A percentile compares a stretch with the other conserved stretches of the same genome.
phyloP scores from a whole-genome alignment of 2,113 vertebrate genomes.

The Meleagris gallopavo region DNA sequence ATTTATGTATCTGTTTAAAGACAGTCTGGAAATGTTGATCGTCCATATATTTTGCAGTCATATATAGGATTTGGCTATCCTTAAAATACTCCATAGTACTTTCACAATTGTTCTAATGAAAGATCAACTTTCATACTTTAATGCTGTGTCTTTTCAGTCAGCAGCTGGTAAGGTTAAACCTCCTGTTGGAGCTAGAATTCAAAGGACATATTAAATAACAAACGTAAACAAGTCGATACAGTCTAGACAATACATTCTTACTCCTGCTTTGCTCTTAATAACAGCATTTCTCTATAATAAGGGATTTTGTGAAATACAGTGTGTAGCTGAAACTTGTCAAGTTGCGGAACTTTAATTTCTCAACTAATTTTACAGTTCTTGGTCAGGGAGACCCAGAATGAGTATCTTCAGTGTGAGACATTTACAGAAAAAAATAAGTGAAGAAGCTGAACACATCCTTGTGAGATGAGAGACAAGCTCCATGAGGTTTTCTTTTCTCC shows the following conservation, averaged over 20 bases:
- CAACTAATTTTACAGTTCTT: constrained; percentile 47
- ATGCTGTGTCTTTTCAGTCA: not conserved
- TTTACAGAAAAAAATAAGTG: too few species aligned
- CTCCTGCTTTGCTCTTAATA: constrained; percentile 42
- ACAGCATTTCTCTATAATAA: constrained; percentile 58
- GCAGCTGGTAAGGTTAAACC: constrained; percentile 3
- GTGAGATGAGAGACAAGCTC: not conserved
- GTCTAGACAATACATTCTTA: constrained; percentile 29
- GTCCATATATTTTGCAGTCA: too few species aligned
- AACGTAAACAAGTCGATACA: not conserved
- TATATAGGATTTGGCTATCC: too few species aligned
- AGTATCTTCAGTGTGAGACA: too few species aligned
- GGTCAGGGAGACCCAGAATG: not conserved
- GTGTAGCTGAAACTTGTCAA: constrained; percentile 1
- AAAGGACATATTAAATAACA: not conserved
- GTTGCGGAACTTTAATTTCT: constrained; percentile 11
- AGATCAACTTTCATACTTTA: not conserved
- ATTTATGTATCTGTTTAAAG: too few species aligned
- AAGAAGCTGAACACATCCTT: too few species aligned
- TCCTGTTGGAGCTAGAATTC: not conserved
- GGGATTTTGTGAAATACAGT: constrained; percentile 47
- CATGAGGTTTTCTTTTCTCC: not conserved
- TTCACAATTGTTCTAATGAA: too few species aligned
- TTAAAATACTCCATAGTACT: too few species aligned
- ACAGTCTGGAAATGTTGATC: too few species aligned